phyloP scores from a whole-genome alignment of 2,113 vertebrate genomes.

The Camarhynchus parvulus region DNA sequence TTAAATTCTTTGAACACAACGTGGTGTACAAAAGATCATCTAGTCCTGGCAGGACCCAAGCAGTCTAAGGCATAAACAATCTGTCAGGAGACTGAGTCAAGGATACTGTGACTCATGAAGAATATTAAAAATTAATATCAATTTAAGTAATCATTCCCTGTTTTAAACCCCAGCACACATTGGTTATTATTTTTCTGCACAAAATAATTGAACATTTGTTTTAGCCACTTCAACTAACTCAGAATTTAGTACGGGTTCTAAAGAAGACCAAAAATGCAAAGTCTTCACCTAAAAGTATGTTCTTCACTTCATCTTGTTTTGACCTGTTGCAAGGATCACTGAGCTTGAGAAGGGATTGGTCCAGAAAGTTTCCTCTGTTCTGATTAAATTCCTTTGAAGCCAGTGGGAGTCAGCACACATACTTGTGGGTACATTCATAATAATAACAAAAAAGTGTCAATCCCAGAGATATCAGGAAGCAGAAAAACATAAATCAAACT shows the following conservation, averaged over 20 bases:
- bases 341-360: not conserved
- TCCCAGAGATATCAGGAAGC: not conserved
- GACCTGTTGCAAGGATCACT: not conserved
- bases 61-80: not conserved
- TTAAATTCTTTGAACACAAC: not conserved
- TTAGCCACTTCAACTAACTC: not conserved
- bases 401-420: not conserved
- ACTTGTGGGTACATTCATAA: not conserved
- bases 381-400: not conserved
- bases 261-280: not conserved
- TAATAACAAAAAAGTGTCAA: not conserved
- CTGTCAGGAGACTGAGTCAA: not conserved
- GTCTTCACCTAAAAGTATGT: not conserved
- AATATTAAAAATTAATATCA: not conserved
- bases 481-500: not conserved
- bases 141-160: not conserved
- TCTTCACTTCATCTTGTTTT: not conserved
- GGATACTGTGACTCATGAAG: not conserved
- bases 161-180: not conserved
- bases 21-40: not conserved
- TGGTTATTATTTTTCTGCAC: not conserved
- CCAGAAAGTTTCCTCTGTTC: not conserved
- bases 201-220: not conserved
- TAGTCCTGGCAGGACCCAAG: not conserved
- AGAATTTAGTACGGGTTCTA: not conserved